Evolutionary conservation across 2,113 vertebrate genomes (phyloP), one percentile per base, ranked within the genome.

Genomic region (Camelus bactrianus): DNA sequence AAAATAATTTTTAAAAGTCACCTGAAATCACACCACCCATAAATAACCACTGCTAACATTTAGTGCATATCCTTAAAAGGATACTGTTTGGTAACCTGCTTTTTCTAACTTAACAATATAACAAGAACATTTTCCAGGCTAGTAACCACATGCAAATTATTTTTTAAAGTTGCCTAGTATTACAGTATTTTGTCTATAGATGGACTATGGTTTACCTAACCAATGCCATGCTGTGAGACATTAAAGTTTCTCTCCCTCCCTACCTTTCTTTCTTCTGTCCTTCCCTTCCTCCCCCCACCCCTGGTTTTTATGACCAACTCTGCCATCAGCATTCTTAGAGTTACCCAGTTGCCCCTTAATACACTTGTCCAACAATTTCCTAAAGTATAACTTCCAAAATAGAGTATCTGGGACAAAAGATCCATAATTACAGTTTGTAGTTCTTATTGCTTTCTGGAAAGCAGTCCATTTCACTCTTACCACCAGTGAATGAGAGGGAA

Each of bases 1-100:
- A 97, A 97, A 98, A 96, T 96, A 97, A 95, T 75, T 95, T 97
- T 97, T 92, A 92, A 97, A 97, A 97, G 96, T 97, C 95, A 98
- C 85, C 97, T 75, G 73, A 94, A 97, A 95, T 96, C 96, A 96
- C 89, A 98, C 92, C 93, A 93, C 79, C 93, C 92, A 98, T 93
- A 93, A 62, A 93, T 93, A 96, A 94, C 86, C 96, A 91, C 91
- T 62, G 85, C 79, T 97, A 95, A 96, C 96, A 97, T 97, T 96
- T 94, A 95, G 52, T 80, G 73, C 52, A 87, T 80, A 87, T 92
- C 95, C 91, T 96, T 96, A 97, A 97, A 97, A 96, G 89, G 95
- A 93, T 73, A 70, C 82, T 94, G 86, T 96, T 96, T 94, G 91
- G 91, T 95, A 96, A 95, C 84, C 89, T 96, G 94, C 65, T 96